These are phyloP conservation scores for Cathartes aura DNA, from an alignment of 2,113 vertebrate species.

Conservation along the genomic window DNA sequence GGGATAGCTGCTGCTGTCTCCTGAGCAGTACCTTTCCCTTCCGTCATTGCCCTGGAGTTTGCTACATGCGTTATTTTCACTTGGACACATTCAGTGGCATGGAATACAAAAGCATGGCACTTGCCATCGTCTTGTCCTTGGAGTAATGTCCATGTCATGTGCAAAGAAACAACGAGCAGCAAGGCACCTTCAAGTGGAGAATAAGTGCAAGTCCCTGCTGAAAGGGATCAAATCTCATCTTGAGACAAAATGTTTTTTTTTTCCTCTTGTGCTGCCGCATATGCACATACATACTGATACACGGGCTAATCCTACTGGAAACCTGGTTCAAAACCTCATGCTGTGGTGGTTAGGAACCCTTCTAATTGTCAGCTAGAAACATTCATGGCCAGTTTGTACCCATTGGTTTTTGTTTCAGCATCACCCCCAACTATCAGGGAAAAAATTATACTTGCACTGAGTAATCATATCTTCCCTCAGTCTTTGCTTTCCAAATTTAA, in stretches of 20 bases:
- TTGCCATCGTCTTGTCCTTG: neutral
- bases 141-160: neutral
- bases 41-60: neutral
- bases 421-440: neutral
- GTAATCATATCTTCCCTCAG: neutral
- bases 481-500: neutral
- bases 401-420: neutral
- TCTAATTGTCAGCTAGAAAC: neutral
- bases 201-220: neutral
- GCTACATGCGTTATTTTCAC: neutral
- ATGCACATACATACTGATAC: neutral
- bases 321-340: neutral
- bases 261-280: neutral
- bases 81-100: neutral
- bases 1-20: neutral
- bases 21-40: neutral
- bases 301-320: neutral
- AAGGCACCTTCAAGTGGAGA: neutral
- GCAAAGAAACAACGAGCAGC: neutral
- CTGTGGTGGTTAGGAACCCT: neutral
- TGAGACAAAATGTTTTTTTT: neutral
- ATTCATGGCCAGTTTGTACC: neutral
- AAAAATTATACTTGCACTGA: neutral
- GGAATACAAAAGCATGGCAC: neutral
- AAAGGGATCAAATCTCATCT: neutral